Base-by-base conservation (phyloP, 2,888 invertebrate genomes). In the Camponotus fellah region DNA sequence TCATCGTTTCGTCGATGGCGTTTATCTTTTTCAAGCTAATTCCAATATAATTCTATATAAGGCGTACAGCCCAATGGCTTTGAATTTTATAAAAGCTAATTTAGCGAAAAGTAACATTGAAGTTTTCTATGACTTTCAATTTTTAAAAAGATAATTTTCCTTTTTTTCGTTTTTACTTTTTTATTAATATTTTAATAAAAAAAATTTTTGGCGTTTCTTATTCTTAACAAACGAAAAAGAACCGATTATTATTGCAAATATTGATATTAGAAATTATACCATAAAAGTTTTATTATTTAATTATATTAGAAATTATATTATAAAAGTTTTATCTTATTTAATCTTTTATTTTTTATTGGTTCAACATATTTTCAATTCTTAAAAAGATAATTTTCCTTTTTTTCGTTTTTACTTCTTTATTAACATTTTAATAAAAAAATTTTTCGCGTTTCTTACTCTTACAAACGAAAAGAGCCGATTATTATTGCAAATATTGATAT, bases 11-110 rank as follows among this genome's bases (percentile, higher is more conserved):
- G 2, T 14, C 14, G 9, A 32, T n/a, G 10, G 10, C 40, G 32
- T 53, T 34, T 34, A 21, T 17, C 3, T 60, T 43, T 46, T 32
- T 14, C 32, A 12, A 62, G 0, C 1, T n/a, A 58, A 32, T 32
- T 71, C 21, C 10, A 56, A n/a, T 66, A 9, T 71, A 53, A 37
- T 32, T 72, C 17, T 9, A 60, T 40, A 17, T 43, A 60, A 74
- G 17, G 0, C 37, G 6, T 8, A 14, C 43, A 26, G 60, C 32
- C 46, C n/a, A 62, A 62, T 43, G 21, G 10, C 34, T 64, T 26
- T 26, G 49, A 9, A 64, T 64, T 46, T 49, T 21, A 17, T 17
- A n/a, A 21, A 76, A 10, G 6, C 21, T 75, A 43, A 14, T 49
- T 65, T 53, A 8, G n/a, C 26, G 2, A 53, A 37, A 37, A 65